Evolutionary conservation across 2,113 vertebrate genomes (phyloP), one percentile per base, ranked within the genome.

Genomic region (Arothron firmamentum): DNA sequence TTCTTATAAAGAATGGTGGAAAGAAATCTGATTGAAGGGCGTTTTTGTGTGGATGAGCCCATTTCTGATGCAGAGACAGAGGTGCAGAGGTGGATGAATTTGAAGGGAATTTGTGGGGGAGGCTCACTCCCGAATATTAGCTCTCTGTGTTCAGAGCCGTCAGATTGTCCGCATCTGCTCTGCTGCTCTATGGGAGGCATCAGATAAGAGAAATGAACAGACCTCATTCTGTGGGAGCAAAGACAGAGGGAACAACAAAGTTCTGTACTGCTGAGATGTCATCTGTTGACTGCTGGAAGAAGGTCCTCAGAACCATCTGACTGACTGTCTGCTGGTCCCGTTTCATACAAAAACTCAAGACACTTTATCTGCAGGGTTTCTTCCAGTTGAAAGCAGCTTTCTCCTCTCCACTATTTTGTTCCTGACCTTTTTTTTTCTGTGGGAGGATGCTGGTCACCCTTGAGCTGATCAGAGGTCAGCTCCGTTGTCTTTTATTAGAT

Each of bases 201-300:
- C 80, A 83, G 82, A 83, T 83, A 82, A 79, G 73, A 14, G 1
- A 41, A 50, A 41, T 31, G 55, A 80, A 79, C 78, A 85, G 64
- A 63, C 50, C 50, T 53, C 41, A 1, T 52, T 56, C 67, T 75
- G 57, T 77, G 58, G 14, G 11, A 21, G 23, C 28, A 62, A 57
- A 45, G 53, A 65, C 21, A 55, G 45, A 6, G 41, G 31, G 46
- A 52, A 62, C 18, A 15, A 34, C 9, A 64, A 57, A 67, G 31
- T 54, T 64, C 53, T 77, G 19, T 25, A 23, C 55, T 59, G 41
- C 38, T 56, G 49, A 81, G 51, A 67, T 48, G 56, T 62, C 67
- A 67, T 74, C 53, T 76, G 59, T 73, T 49, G 70, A 43, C 71
- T 51, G 65, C 28, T 43, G 46, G 59, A 45, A 50, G 60, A 75